Conservation (phyloP, 1,140 invertebrate species). For the Penaeus chinensis region DNA sequence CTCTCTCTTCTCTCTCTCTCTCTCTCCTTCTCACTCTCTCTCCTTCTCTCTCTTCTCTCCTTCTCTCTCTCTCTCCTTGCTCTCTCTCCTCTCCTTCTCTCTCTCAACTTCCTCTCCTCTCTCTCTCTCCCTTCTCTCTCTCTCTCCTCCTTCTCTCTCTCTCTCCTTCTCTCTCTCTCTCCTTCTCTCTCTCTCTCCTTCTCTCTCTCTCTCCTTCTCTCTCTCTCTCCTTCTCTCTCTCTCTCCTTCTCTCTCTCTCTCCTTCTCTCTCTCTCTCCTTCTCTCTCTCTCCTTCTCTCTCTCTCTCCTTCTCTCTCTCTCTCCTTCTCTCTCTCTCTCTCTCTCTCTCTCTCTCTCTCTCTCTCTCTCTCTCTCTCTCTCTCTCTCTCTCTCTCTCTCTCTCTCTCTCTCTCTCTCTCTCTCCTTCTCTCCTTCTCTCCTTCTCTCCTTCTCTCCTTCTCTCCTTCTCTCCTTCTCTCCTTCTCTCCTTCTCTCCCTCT, state of each 20-base stretch:
- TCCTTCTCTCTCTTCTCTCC: no score
- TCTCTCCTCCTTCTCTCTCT: background rate
- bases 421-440: no score
- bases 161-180: background rate
- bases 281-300: slow-evolving; percentile 4
- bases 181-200: background rate
- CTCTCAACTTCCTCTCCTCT: background rate
- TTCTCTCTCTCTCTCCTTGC: background rate
- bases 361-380: background rate
- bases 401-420: no score
- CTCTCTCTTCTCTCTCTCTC: no score
- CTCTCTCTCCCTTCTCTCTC: background rate
- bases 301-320: background rate
- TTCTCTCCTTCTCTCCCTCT: background rate
- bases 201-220: background rate
- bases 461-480: background rate
- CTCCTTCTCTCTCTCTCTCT: background rate
- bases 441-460: background rate
- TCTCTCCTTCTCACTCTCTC: no score
- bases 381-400: no score
- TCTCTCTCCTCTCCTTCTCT: background rate
- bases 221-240: background rate
- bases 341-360: no score
- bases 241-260: background rate
- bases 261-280: background rate